phyloP scores from a whole-genome alignment of 2,113 vertebrate species.

The Sylvilagus bachmani region DNA sequence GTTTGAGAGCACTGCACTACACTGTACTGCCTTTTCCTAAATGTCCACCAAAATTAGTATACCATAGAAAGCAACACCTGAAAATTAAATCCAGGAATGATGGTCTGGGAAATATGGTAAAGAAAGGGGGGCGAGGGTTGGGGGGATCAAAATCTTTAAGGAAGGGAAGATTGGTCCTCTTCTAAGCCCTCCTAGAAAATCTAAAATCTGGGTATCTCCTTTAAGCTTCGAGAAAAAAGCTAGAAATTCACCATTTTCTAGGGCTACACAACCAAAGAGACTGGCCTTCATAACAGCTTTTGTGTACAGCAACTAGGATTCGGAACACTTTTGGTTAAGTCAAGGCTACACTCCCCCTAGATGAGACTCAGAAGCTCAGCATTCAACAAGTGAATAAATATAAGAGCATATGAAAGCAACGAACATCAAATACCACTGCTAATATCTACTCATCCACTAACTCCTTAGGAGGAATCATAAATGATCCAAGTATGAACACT shows the following conservation, averaged over 20 bases:
- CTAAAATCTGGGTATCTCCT: neutral
- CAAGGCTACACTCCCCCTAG: neutral
- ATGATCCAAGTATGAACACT: constrained; percentile 24
- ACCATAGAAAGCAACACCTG: neutral
- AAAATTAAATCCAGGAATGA: constrained; percentile 8
- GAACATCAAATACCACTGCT: neutral
- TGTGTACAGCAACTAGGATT: neutral
- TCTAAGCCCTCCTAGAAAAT: neutral
- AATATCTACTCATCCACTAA: neutral
- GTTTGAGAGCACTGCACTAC: neutral
- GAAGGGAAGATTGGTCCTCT: neutral
- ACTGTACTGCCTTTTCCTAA: neutral
- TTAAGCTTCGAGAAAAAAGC: neutral
- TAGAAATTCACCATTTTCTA: neutral
- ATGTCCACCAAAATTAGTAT: neutral
- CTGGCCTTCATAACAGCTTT: neutral
- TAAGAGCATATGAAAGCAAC: neutral
- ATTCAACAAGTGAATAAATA: neutral
- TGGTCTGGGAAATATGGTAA: neutral
- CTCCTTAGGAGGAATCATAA: neutral
- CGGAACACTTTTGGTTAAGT: neutral
- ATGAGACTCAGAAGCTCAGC: neutral
- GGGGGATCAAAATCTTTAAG: neutral
- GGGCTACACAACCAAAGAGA: neutral
- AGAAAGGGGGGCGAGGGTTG: neutral